Evolutionary conservation across 2,113 vertebrate genomes (phyloP).

Genomic region (Bettongia penicillata): DNA sequence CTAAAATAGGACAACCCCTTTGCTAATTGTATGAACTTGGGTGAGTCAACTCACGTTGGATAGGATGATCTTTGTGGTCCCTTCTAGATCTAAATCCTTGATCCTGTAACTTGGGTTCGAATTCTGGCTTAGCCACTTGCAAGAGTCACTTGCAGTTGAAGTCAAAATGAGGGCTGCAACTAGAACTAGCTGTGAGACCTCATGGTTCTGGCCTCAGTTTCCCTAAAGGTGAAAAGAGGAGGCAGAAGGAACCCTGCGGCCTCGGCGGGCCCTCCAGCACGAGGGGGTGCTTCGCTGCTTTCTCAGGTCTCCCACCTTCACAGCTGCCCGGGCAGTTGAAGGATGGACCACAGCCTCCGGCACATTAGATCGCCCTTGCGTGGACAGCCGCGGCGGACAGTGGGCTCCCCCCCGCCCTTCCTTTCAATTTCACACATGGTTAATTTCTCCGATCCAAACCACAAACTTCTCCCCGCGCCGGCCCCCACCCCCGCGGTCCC

Average conservation of each 20-base stretch:
- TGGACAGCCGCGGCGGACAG: neutral
- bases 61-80: neutral
- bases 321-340: neutral
- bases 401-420: neutral
- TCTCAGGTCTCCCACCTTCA: neutral
- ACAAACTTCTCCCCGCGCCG: neutral
- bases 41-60: neutral
- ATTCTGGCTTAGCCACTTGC: neutral
- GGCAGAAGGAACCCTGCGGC: neutral
- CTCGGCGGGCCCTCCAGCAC: neutral
- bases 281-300: neutral
- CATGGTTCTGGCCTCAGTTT: neutral
- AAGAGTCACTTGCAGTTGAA: neutral
- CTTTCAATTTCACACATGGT: neutral
- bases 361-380: neutral
- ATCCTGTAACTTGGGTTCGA: neutral
- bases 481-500: too few relatives aligned
- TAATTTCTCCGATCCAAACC: neutral
- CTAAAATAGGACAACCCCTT: neutral
- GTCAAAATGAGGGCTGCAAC: neutral
- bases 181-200: neutral
- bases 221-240: neutral
- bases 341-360: neutral
- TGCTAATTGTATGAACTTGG: neutral
- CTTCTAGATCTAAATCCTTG: neutral